A percentile compares a stretch with the other conserved stretches of the same genome.
phyloP scores from a whole-genome alignment of 2,888 invertebrate genomes.

The Morpho deidamia region DNA sequence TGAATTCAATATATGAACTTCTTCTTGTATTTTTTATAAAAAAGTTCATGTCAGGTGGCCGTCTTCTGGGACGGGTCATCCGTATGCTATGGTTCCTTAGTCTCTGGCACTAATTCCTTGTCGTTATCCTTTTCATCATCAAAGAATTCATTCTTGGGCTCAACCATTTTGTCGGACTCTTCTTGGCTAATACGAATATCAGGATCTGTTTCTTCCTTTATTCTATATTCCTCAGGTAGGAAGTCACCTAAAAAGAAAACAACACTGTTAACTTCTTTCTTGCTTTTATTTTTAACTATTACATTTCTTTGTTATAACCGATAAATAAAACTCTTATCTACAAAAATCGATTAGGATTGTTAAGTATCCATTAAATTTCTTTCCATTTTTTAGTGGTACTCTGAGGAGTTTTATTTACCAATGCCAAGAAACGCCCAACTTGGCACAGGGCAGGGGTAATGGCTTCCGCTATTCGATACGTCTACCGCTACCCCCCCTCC shows the following conservation, averaged over 20 bases:
- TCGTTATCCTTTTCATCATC: constrained; percentile 95
- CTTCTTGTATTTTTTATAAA: constrained; percentile 24
- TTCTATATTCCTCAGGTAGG: constrained; percentile 83
- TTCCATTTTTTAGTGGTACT: no score
- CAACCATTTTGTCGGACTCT: constrained; percentile 89
- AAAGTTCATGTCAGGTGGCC: constrained; percentile 49
- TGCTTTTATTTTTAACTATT: no score
- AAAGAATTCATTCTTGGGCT: constrained; percentile 92
- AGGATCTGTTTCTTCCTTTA: constrained; percentile 89
- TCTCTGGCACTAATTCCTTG: constrained; percentile 76
- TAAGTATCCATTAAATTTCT: no score
- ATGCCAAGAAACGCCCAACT: no score
- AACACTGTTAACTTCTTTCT: neutral
- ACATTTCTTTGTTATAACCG: no score
- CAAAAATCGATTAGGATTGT: no score
- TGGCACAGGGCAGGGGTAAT: no score
- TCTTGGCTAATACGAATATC: constrained; percentile 88
- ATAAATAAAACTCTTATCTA: no score
- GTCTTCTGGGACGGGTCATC: constrained; percentile 45
- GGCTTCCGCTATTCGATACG: no score
- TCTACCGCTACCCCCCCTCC: no score
- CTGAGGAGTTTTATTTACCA: no score
- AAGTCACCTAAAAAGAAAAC: constrained; percentile 78
- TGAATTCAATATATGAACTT: constrained; percentile 3
- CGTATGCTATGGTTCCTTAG: constrained; percentile 65